phyloP scores from a whole-genome alignment of 2,888 invertebrate genomes.

The Myopa tessellatipennis region DNA sequence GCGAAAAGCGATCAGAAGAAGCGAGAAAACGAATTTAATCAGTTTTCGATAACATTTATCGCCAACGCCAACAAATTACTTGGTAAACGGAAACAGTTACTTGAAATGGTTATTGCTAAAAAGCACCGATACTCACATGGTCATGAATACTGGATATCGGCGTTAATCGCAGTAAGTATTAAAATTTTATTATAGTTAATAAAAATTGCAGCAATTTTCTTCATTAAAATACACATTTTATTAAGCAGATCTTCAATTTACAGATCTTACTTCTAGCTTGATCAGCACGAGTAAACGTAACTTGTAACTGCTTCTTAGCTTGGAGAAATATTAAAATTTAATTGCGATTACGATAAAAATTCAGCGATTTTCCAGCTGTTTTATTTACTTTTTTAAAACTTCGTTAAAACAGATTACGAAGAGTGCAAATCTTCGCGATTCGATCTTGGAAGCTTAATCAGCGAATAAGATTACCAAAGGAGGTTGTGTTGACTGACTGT shows the following conservation, averaged over 20 bases:
- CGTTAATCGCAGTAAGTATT: not conserved
- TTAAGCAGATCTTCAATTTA: not conserved
- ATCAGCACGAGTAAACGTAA: not conserved
- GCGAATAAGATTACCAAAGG: not conserved
- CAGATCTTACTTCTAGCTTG: not conserved
- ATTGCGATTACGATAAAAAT: not conserved
- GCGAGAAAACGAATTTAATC: no score
- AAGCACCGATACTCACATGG: not conserved
- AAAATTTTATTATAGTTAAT: conserved; percentile 3
- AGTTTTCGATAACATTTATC: no score
- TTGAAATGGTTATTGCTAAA: no score
- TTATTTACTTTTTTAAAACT: not conserved
- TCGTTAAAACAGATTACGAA: not conserved
- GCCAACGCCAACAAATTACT: no score
- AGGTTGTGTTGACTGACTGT: not conserved
- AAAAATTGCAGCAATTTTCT: not conserved
- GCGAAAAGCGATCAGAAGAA: no score
- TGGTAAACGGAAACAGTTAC: no score
- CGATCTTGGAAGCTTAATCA: not conserved
- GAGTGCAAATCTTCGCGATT: not conserved
- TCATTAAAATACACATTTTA: not conserved
- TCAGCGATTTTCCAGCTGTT: not conserved
- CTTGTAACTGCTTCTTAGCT: no score
- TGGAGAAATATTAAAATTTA: not conserved
- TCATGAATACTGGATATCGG: not conserved